Base-by-base conservation (phyloP, 2,797 vertebrate genomes). In the Geotrypetes seraphini region DNA sequence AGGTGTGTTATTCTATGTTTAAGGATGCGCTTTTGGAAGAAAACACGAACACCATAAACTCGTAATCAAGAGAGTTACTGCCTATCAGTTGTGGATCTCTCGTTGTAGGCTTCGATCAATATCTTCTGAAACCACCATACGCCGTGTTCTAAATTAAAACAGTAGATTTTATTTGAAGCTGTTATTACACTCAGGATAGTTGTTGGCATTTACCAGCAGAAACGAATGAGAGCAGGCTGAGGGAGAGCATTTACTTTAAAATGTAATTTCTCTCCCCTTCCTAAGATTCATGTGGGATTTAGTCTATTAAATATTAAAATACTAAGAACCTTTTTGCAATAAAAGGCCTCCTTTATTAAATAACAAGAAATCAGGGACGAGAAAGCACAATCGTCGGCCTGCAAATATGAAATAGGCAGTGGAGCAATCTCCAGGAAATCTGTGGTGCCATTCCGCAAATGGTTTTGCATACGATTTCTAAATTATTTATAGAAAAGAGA, bases 281-380 rank as follows among this genome's bases (percentile, higher is more conserved):
- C 47, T 28, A 25, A 36, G 31, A 46, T 45, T 50, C 60, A 52
- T 2, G 10, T 39, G 61, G 57, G 59, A 67, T 53, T 66, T 50
- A 26, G 25, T 44, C 43, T 36, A 57, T 62, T 58, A 70, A 70
- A 63, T 63, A 69, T 60, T 67, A 67, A 45, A 70, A 69, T 61
- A 60, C 40, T 45, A 49, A 59, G 55, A 59, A n/a, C 53, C 55
- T 69, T 66, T 62, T 43, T 47, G 51, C 39, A 56, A 49, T 6
- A 31, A 37, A n/a, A 42, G 37, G 39, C 41, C n/a, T 50, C 34
- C 31, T 53, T 60, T 41, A 54, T 17, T 59, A 55, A 60, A 56
- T 60, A 35, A 48, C 53, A 54, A 53, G 26, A 39, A 17, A 44
- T 57, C 47, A 41, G 53, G 56, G 44, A 50, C 53, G n/a, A 6